Conservation (phyloP, 2,888 invertebrate species). For the Tiphia femorata region DNA sequence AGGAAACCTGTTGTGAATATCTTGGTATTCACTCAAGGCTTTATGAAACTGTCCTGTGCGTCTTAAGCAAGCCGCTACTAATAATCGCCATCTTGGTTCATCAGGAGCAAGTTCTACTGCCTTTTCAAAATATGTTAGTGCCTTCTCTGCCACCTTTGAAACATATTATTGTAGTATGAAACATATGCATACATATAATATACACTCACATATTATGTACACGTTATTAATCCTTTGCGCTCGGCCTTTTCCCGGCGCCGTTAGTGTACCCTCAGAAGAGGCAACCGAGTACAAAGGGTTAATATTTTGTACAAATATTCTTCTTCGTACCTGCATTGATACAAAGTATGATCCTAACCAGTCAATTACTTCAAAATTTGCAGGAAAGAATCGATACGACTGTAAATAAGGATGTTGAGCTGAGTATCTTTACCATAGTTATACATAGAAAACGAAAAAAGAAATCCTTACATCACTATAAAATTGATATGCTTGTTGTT, state of each 20-base stretch:
- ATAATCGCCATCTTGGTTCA: constrained; percentile 86
- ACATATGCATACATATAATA: no score
- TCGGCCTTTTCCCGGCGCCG: no score
- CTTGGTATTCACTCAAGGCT: constrained; percentile 86
- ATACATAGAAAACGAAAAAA: neutral
- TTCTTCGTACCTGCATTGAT: constrained; percentile 80
- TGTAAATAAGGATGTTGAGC: constrained; percentile 32
- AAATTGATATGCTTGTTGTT: constrained; percentile 89
- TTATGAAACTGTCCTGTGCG: constrained; percentile 87
- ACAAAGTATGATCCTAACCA: constrained; percentile 92
- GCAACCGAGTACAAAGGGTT: neutral
- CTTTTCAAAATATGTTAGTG: constrained; percentile 84
- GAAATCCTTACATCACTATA: constrained; percentile 77
- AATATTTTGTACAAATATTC: no score
- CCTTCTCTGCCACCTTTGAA: constrained; percentile 82
- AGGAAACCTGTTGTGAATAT: constrained; percentile 90
- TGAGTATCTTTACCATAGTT: neutral
- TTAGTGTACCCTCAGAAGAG: no score
- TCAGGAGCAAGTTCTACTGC: constrained; percentile 72
- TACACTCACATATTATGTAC: no score
- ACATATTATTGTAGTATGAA: neutral
- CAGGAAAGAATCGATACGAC: constrained; percentile 65
- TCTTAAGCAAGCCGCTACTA: constrained; percentile 87
- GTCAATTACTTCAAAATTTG: constrained; percentile 78
- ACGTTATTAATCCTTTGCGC: no score